phyloP scores from a whole-genome alignment of 2,888 invertebrate genomes.

The Hipparchia semele region DNA sequence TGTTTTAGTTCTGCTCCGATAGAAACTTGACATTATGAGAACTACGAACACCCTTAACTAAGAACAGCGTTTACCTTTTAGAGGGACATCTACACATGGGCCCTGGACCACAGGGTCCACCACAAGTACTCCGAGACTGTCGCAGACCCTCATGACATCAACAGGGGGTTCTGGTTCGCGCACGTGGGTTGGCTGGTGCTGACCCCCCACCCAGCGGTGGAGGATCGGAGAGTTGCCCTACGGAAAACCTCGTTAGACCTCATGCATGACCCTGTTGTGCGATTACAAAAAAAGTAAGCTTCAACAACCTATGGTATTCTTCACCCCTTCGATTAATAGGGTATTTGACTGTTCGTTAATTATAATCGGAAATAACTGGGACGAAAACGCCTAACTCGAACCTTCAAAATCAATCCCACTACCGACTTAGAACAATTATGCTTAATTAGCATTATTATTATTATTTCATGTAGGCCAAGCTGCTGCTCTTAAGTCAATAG shows the following conservation, averaged over 20 bases:
- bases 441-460: no score
- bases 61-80: conserved; percentile 60
- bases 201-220: conserved; percentile 91
- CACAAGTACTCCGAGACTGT: conserved; percentile 95
- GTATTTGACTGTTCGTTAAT: no score
- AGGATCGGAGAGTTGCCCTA: conserved; percentile 84
- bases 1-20: no score
- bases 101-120: conserved; percentile 93
- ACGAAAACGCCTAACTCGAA: no score
- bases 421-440: no score
- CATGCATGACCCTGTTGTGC: conserved; percentile 87
- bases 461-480: no score
- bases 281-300: conserved; percentile 87
- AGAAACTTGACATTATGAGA: no score
- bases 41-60: no score
- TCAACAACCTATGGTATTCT: not conserved
- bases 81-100: conserved; percentile 94
- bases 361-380: no score
- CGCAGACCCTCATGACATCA: conserved; percentile 92
- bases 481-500: no score
- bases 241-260: conserved; percentile 86
- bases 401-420: no score
- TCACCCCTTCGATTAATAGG: not conserved
- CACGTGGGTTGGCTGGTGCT: conserved; percentile 96
- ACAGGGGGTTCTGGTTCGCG: conserved; percentile 94